A percentile compares a stretch with the other conserved stretches of the same genome.
These are phyloP conservation scores for Suricata suricatta DNA, from an alignment of 2,113 vertebrate genomes.

Conservation along the genomic window DNA sequence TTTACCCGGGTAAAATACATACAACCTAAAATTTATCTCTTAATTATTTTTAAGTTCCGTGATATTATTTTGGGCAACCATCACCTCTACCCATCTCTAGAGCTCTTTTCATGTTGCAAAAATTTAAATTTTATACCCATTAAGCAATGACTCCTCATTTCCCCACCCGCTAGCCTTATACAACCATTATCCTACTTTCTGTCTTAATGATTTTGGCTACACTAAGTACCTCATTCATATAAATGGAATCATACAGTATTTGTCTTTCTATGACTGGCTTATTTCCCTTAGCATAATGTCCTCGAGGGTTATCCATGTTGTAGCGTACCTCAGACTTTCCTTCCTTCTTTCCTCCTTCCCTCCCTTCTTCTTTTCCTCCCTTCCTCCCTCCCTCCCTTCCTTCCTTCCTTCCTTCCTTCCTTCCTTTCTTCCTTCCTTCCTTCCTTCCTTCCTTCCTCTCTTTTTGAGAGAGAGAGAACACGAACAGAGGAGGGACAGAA, in stretches of 20 bases:
- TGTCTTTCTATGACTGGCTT: not conserved
- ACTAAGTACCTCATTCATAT: not conserved
- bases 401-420: no score
- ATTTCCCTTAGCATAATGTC: not conserved
- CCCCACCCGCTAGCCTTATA: not conserved
- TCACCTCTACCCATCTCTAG: not conserved
- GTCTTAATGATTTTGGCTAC: not conserved
- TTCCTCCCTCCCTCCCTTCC: accelerated
- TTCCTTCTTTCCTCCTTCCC: not conserved
- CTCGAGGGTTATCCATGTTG: not conserved
- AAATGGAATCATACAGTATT: not conserved
- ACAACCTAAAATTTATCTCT: not conserved
- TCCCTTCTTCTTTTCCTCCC: no score
- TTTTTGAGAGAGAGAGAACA: no score
- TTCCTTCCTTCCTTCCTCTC: no score
- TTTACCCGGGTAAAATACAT: not conserved
- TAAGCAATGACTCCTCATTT: not conserved
- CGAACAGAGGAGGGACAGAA: no score
- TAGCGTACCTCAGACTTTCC: not conserved
- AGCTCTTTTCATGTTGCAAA: not conserved
- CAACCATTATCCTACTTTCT: not conserved
- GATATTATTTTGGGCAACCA: not conserved
- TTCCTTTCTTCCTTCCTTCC: no score
- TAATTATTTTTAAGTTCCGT: not conserved
- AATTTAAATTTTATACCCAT: not conserved